These are phyloP conservation scores for Sphaeridia pumilis DNA, from an alignment of 2,888 invertebrate genomes.

Conservation along the genomic window DNA sequence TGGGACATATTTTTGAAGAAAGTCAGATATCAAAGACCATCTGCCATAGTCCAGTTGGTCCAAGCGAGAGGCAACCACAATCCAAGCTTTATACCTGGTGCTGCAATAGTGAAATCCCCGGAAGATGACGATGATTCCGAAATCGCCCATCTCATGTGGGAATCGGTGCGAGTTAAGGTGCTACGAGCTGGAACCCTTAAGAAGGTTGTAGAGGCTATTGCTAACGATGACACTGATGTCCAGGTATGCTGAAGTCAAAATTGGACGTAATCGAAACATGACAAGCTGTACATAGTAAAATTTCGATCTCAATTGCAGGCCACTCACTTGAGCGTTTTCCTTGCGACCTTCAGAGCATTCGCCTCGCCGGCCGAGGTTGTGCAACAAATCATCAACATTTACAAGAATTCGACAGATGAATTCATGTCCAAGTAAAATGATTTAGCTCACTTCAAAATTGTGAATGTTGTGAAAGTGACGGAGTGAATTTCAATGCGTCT, in stretches of 20 bases:
- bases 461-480: too few relatives aligned
- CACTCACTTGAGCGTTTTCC: slow-evolving; percentile 93
- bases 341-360: slow-evolving; percentile 87
- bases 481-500: not conserved
- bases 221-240: slow-evolving; percentile 63
- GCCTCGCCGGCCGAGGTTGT: slow-evolving; percentile 76
- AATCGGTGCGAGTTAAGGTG: slow-evolving; percentile 86
- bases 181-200: slow-evolving; percentile 93
- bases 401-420: slow-evolving; percentile 45
- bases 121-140: slow-evolving; percentile 43
- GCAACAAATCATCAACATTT: slow-evolving; percentile 40
- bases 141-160: slow-evolving; percentile 97
- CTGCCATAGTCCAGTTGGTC: slow-evolving; percentile 32
- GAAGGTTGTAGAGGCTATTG: slow-evolving; percentile 82
- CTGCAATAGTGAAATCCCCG: not conserved
- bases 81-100: not conserved
- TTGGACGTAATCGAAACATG: not conserved
- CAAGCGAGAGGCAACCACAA: slow-evolving; percentile 25
- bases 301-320: too few relatives aligned
- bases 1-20: slow-evolving; percentile 98
- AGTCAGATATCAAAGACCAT: slow-evolving; percentile 88
- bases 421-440: slow-evolving; percentile 56
- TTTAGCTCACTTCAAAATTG: too few relatives aligned
- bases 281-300: too few relatives aligned
- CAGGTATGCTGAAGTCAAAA: too few relatives aligned